phyloP scores from a whole-genome alignment of 2,797 vertebrate species.

The Mus spretus region DNA sequence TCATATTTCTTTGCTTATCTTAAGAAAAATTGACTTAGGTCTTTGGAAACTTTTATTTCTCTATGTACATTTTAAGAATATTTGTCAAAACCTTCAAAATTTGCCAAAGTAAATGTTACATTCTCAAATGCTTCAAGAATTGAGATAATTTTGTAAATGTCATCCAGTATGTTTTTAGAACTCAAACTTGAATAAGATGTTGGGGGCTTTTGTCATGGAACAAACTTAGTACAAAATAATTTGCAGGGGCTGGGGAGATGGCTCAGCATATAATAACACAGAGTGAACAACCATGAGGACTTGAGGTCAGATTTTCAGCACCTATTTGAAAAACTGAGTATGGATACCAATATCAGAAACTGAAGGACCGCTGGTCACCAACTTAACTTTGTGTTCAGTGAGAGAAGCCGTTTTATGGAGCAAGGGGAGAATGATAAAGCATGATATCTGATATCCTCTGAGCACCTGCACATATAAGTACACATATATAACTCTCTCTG shows the following conservation, averaged over 20 bases:
- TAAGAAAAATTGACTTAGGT: constrained; percentile 49
- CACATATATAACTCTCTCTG: not conserved
- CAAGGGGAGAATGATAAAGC: not conserved
- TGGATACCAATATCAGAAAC: not conserved
- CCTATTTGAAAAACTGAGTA: not conserved
- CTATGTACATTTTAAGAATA: constrained; percentile 55
- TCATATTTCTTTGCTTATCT: constrained; percentile 38
- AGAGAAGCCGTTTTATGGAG: not conserved
- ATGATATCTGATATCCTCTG: not conserved
- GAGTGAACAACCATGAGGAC: not conserved
- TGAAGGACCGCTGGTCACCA: not conserved
- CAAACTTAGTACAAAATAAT: constrained; percentile 16
- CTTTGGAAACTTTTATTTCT: constrained; percentile 68
- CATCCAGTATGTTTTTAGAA: constrained; percentile 51
- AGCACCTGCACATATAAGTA: not conserved
- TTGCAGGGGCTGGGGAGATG: not conserved
- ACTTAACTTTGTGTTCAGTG: not conserved
- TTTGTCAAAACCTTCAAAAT: constrained; percentile 57
- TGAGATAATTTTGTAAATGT: constrained; percentile 70
- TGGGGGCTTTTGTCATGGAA: not conserved
- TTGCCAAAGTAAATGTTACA: constrained; percentile 67
- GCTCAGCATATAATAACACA: not conserved
- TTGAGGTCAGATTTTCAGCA: not conserved
- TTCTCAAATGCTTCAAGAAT: constrained; percentile 27
- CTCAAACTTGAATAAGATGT: constrained; percentile 16